These are phyloP conservation scores for Willisornis vidua DNA, from an alignment of 2,113 vertebrate genomes.

Conservation along the genomic window DNA sequence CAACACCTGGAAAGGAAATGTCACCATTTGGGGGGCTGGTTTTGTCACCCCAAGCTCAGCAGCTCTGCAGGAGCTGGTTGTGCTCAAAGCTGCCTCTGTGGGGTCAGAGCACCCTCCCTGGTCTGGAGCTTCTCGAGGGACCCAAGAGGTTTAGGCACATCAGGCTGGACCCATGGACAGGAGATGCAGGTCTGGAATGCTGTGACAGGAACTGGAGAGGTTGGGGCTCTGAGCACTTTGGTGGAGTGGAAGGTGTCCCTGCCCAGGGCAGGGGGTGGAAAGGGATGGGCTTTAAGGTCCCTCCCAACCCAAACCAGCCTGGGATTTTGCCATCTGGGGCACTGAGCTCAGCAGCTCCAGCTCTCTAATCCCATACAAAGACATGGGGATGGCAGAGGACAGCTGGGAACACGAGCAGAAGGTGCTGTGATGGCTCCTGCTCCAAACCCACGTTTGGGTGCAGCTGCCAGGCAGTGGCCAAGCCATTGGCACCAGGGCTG, in stretches of 20 bases:
- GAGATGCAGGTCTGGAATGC: neutral
- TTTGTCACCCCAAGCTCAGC: neutral
- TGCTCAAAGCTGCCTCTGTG: fast-evolving
- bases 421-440: neutral
- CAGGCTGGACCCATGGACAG: fast-evolving
- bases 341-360: neutral
- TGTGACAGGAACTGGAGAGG: neutral
- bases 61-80: neutral
- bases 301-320: neutral
- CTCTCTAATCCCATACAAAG: neutral
- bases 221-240: neutral
- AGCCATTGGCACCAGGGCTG: neutral
- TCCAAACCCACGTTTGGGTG: fast-evolving
- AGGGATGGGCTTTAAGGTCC: neutral
- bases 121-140: neutral
- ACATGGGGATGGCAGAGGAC: neutral
- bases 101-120: neutral
- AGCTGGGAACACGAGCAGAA: neutral
- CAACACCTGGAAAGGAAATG: constrained; percentile 47
- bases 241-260: neutral
- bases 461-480: neutral
- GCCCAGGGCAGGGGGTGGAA: neutral
- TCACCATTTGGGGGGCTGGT: neutral
- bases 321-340: neutral
- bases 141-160: neutral